Evolutionary conservation across 2,888 invertebrate genomes (phyloP).

Genomic region (Neoitamus cyanurus): DNA sequence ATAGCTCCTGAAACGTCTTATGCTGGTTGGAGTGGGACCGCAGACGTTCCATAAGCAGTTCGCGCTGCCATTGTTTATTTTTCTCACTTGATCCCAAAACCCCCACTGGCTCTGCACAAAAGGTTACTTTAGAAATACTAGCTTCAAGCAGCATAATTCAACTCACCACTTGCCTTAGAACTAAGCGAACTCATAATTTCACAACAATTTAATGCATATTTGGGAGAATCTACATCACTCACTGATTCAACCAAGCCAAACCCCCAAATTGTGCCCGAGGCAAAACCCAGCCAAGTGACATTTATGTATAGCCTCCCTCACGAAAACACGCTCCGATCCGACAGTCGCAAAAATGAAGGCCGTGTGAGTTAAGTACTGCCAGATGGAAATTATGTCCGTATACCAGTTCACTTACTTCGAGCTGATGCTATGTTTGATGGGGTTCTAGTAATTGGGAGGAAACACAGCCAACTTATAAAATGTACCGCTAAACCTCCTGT

Average conservation of each 20-base stretch:
- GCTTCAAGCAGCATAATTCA: not conserved
- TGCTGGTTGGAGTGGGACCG: constrained; percentile 84
- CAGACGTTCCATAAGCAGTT: constrained; percentile 91
- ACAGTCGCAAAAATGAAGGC: not conserved
- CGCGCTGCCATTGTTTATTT: constrained; percentile 81
- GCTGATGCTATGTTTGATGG: too few species aligned
- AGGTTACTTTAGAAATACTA: not conserved
- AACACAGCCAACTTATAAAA: too few species aligned
- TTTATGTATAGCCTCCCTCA: not conserved
- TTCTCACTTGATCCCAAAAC: constrained; percentile 66
- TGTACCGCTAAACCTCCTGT: too few species aligned
- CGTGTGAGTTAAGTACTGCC: not conserved
- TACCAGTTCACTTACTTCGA: too few species aligned
- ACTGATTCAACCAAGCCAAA: not conserved
- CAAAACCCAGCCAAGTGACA: not conserved
- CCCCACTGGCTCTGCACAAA: not conserved
- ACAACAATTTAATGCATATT: not conserved
- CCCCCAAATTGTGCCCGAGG: not conserved
- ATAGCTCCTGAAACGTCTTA: constrained; percentile 85
- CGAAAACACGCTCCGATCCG: not conserved
- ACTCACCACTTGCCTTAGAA: constrained; percentile 23
- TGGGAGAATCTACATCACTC: not conserved
- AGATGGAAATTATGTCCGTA: too few species aligned
- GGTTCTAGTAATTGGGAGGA: too few species aligned
- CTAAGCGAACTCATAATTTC: constrained; percentile 23